Base-by-base conservation (phyloP, 2,113 vertebrate genomes). In the Ptychochromis oligacanthus region DNA sequence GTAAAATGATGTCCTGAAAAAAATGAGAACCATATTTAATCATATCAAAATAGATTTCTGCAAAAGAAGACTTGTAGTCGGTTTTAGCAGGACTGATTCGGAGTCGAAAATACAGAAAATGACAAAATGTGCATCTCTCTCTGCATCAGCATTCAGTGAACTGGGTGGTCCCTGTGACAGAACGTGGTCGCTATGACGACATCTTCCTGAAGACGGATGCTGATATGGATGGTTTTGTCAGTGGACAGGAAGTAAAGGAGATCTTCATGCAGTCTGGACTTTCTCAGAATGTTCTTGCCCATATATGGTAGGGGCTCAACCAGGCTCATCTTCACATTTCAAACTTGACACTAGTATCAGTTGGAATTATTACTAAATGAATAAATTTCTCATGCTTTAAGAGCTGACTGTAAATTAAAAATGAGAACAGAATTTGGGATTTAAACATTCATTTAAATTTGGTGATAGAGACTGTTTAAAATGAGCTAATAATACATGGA, bases 181-280 rank as follows among this genome's bases (percentile, higher is more conserved):
- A 99, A 79, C 97, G 98, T 57, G 91, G 95, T 31, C 95, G 97
- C 55, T 99, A 98, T 0, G 98, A 99, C 0, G 98, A 99, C 79
- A 98, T 99, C 72, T 99, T 99, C 92, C 86, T 99, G 80, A 99
- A 99, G 95, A 99, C 97, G 0, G 98, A 99, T 79, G 90, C 96
- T 13, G 98, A 99, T 92, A 84, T 98, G 90, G 98, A 99, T 2
- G 98, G 98, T 3, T 98, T 97, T 80, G 98, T 99, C 87, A 99
- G 97, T 1, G 98, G 98, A 62, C 96, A 94, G 78, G 98, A 99
- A 94, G 98, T 99, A 28, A 99, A 99, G 88, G 98, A 99, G 2
- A 99, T 99, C 95, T 99, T 99, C 93, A 98, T 99, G 95, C 98
- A 99, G 64, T 99, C 98, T 0, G 98, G 97, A 75, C 97, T 99